phyloP scores from a whole-genome alignment of 1,140 invertebrate species.

The Drosophila burlai region DNA sequence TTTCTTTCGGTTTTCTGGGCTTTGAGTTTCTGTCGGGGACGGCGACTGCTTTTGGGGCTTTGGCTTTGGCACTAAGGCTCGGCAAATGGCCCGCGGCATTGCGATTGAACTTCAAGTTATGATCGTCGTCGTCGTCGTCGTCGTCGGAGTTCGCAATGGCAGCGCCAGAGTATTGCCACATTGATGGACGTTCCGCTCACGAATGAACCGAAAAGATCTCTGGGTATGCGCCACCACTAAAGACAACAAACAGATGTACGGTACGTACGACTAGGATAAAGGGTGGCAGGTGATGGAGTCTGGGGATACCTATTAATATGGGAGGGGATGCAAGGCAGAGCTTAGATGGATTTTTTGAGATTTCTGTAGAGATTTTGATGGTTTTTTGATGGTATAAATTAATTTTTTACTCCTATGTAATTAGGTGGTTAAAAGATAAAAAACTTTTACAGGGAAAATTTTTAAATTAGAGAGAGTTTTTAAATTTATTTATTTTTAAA shows the following conservation, averaged over 20 bases:
- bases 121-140: constrained; percentile 73
- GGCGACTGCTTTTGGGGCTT: constrained; percentile 76
- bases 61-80: constrained; percentile 82
- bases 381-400: background rate
- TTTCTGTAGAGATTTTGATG: background rate
- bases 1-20: constrained; percentile 18
- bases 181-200: constrained; percentile 83
- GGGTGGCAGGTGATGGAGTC: background rate
- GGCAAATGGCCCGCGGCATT: constrained; percentile 85
- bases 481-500: background rate
- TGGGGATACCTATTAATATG: constrained; percentile 12
- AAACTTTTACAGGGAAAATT: too few relatives aligned
- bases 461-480: too few relatives aligned
- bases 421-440: background rate
- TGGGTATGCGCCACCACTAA: constrained; percentile 51
- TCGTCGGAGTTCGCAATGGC: constrained; percentile 60
- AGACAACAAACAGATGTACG: constrained; percentile 48
- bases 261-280: constrained; percentile 8
- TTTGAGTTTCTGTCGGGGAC: constrained; percentile 28
- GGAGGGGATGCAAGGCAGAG: background rate
- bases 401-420: background rate
- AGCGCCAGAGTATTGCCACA: constrained; percentile 61
- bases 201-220: constrained; percentile 62
- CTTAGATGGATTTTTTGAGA: background rate
- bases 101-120: constrained; percentile 85